Evolutionary conservation across 1,140 invertebrate genomes (phyloP).

Genomic region (Leptinotarsa undecemlineata): DNA sequence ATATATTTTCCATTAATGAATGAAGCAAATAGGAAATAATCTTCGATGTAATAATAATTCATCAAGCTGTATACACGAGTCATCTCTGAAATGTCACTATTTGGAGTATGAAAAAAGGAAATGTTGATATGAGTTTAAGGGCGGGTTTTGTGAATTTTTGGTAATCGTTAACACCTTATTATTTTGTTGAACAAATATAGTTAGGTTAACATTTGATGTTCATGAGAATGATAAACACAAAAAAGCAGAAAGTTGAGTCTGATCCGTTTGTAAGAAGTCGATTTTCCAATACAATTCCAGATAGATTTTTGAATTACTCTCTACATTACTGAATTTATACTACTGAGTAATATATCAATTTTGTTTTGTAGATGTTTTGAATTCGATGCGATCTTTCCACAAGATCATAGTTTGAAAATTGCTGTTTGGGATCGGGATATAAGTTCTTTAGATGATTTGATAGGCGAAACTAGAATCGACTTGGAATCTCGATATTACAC

Average conservation of each 20-base stretch:
- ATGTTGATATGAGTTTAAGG: not conserved
- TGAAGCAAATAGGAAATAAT: too few species aligned
- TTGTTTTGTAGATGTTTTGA: constrained; percentile 69
- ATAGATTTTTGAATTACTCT: too few species aligned
- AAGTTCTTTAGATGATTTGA: constrained; percentile 73
- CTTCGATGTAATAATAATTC: too few species aligned
- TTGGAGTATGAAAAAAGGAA: not conserved
- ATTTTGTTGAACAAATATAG: not conserved
- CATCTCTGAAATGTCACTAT: too few species aligned
- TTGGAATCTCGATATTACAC: constrained; percentile 86
- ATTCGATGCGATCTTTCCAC: constrained; percentile 72
- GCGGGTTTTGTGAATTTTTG: too few species aligned
- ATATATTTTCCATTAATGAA: too few species aligned
- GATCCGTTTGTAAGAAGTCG: too few species aligned
- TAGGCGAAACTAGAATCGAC: constrained; percentile 84
- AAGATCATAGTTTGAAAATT: constrained; percentile 73
- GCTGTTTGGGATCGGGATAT: constrained; percentile 78
- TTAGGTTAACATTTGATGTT: not conserved
- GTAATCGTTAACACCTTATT: too few species aligned
- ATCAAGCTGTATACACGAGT: too few species aligned
- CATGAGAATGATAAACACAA: not conserved
- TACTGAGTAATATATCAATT: not conserved
- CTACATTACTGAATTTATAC: too few species aligned
- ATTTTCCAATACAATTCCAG: too few species aligned
- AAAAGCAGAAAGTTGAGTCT: not conserved